Evolutionary conservation across 2,113 vertebrate species (phyloP), one percentile per base, ranked within the genome.

Genomic region (Oncorhynchus gorbuscha): DNA sequence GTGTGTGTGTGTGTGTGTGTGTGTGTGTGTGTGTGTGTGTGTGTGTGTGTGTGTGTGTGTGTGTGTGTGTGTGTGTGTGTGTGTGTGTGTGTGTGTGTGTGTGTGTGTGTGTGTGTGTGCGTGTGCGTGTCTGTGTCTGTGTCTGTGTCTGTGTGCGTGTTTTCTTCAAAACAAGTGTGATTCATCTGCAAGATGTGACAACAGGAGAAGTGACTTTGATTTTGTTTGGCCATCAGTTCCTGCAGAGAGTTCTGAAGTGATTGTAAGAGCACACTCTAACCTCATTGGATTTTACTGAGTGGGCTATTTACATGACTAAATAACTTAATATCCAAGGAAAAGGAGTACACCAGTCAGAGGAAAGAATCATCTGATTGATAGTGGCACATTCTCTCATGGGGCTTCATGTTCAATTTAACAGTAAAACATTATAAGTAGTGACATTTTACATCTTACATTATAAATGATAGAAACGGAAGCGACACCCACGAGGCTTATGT

Each of bases 391-490:
- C 81, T 81, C 84, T 62, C 24, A 80, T 71, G 87, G 82, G 16
- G n/a, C 71, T 68, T 83, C 80, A 20, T 73, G 80, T 81, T 84
- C 61, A 76, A 79, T 84, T 87, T 78, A 74, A 48, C 11, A 70
- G 55, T 79, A 69, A 45, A 67, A 78, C 76, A 61, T 79, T 32
- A 79, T 20, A 45, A 69, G 75, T 26, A 71, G 67, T 81, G 84
- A 78, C 78, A 87, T 89, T 81, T 74, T 85, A 73, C 71, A 76
- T 84, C 82, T 83, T 79, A 69, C 61, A 78, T 80, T 78, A 75
- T 76, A 67, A 75, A 78, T 84, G 65, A 79, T 75, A 72, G 48
- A 83, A 84, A 82, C 81, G 79, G 35, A 18, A 72, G 73, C 48
- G 69, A 59, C 48, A 73, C 77, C 78, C 79, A 73, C 65, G 79